Evolutionary conservation across 2,888 invertebrate species (phyloP).

Genomic region (Ornithoptera priamus): DNA sequence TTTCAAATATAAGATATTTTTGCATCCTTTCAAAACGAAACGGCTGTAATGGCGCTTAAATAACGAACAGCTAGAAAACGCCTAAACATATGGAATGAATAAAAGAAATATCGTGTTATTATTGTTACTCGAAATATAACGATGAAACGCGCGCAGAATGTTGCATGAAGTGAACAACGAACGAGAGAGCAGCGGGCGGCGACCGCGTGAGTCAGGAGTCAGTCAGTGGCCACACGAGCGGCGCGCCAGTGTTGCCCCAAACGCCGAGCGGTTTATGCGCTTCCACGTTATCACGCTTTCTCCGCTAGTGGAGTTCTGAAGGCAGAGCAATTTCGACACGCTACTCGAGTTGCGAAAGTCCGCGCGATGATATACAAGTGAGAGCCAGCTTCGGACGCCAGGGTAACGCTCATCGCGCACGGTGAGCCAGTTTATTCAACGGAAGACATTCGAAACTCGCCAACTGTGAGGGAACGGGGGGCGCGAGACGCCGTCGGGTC

Average conservation of each 20-base stretch:
- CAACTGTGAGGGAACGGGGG: conserved; percentile 68
- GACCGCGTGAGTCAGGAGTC: conserved; percentile 33
- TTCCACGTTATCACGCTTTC: conserved; percentile 46
- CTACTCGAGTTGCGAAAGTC: conserved; percentile 76
- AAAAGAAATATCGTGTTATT: not conserved
- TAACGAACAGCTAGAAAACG: no score
- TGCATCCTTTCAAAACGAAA: no score
- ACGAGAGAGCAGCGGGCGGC: conserved; percentile 13
- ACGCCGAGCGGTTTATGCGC: conserved; percentile 35
- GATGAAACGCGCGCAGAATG: conserved; percentile 1
- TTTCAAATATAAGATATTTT: no score
- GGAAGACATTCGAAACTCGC: conserved; percentile 74
- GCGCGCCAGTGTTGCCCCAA: conserved; percentile 38
- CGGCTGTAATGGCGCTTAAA: no score
- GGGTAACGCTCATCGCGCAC: conserved; percentile 76
- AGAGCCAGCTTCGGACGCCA: conserved; percentile 70
- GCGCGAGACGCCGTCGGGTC: conserved; percentile 73
- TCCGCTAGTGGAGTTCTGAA: conserved; percentile 58
- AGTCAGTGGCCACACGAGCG: conserved; percentile 46
- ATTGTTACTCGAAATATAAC: not conserved
- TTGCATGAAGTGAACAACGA: conserved; percentile 23
- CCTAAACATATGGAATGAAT: not conserved
- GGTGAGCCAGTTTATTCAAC: conserved; percentile 73
- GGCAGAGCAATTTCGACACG: conserved; percentile 73
- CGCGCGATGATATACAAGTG: conserved; percentile 80